Evolutionary conservation across 2,113 vertebrate species (phyloP).

Genomic region (Nycticryphes semicollaris): DNA sequence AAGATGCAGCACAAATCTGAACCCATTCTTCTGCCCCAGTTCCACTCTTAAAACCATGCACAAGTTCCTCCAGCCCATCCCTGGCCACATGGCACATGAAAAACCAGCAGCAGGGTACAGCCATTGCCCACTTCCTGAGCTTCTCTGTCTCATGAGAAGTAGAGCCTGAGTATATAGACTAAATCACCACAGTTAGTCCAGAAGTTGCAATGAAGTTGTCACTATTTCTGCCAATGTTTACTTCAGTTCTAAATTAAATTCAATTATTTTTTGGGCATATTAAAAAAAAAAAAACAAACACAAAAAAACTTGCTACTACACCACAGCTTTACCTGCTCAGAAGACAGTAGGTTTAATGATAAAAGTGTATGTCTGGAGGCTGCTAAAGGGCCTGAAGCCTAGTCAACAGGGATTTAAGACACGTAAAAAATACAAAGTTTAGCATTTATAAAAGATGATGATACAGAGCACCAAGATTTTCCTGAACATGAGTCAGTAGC

Average conservation of each 20-base stretch:
- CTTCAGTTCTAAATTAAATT: neutral
- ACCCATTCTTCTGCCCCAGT: rapidly evolving
- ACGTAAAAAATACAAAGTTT: neutral
- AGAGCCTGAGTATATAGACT: rapidly evolving
- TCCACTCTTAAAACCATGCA: neutral
- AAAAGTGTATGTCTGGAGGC: neutral
- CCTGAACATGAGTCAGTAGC: neutral
- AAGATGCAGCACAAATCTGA: neutral
- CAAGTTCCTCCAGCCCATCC: neutral
- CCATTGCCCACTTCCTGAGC: too few relatives aligned
- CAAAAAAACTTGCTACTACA: neutral
- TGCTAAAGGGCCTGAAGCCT: neutral
- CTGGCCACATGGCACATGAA: rapidly evolving
- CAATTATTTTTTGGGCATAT: neutral
- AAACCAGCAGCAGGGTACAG: neutral
- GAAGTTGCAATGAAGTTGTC: neutral
- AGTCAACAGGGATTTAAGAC: neutral
- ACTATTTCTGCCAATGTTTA: neutral
- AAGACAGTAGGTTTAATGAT: neutral
- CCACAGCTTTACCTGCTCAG: neutral
- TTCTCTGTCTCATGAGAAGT: neutral
- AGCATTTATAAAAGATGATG: neutral
- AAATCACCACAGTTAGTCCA: neutral
- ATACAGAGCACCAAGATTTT: neutral
- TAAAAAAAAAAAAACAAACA: neutral